phyloP scores from a whole-genome alignment of 2,888 invertebrate species.

The Eubasilissa splendida region DNA sequence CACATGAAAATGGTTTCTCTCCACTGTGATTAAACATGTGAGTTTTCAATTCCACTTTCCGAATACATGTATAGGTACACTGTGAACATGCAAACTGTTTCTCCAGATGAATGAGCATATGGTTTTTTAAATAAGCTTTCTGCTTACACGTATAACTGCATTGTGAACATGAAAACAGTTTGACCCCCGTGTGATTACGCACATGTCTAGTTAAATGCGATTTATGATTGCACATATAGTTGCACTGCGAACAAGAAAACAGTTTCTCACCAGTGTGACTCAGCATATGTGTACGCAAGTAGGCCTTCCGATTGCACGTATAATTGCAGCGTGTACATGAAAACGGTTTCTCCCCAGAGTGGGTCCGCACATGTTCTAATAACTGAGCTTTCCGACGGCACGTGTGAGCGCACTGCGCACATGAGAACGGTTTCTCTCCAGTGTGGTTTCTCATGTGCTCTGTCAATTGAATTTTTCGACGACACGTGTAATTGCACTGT shows the following conservation, averaged over 20 bases:
- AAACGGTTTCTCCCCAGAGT: not conserved
- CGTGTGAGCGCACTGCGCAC: conserved; percentile 12
- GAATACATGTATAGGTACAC: not conserved
- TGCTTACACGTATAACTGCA: not conserved
- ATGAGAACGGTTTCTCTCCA: conserved; percentile 9
- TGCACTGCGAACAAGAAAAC: conserved; percentile 28
- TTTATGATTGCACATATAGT: conserved; percentile 7
- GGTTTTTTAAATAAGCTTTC: not conserved
- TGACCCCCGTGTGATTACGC: not conserved
- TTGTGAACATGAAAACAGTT: not conserved
- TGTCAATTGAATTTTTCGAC: not conserved
- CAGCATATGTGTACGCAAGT: not conserved
- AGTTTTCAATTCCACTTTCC: not conserved
- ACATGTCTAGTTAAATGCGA: not conserved
- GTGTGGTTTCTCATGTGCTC: conserved; percentile 22
- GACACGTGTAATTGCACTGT: conserved; percentile 17
- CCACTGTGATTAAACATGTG: not conserved
- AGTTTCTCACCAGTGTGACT: not conserved
- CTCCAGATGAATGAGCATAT: not conserved
- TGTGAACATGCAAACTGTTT: not conserved
- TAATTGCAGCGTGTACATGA: not conserved
- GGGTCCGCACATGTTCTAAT: not conserved
- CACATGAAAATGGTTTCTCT: not conserved
- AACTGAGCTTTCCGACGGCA: not conserved
- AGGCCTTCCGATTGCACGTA: not conserved